Evolutionary conservation across 2,113 vertebrate genomes (phyloP).

Genomic region (Corvus moneduloides): DNA sequence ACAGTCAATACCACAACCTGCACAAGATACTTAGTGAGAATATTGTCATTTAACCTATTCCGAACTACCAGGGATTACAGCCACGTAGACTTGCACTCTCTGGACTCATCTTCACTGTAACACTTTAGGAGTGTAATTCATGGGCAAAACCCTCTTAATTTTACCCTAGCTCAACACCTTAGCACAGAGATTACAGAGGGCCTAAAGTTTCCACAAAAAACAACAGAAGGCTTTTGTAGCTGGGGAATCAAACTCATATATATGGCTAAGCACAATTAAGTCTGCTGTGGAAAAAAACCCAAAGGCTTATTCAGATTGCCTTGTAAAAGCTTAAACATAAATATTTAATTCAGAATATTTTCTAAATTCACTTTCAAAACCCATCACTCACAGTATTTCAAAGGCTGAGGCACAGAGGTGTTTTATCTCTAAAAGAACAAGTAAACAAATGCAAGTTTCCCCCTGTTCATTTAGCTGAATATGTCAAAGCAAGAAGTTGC

Average conservation of each 20-base stretch:
- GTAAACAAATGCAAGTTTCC: conserved; percentile 59
- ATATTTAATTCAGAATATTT: conserved; percentile 66
- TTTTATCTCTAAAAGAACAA: conserved; percentile 60
- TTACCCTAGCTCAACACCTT: neutral
- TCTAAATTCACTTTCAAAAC: conserved; percentile 61
- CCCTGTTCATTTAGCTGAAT: conserved; percentile 36
- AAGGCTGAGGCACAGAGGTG: conserved; percentile 56
- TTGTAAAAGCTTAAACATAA: conserved; percentile 65
- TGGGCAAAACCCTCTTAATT: neutral
- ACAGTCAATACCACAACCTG: neutral
- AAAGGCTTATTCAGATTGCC: conserved; percentile 48
- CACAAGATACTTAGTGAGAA: neutral
- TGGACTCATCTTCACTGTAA: neutral
- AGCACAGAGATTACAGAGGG: neutral
- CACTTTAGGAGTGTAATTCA: neutral
- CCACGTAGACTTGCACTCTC: neutral
- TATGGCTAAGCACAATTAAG: conserved; percentile 39
- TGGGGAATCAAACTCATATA: neutral
- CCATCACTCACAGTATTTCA: conserved; percentile 57
- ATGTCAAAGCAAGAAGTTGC: conserved; percentile 33
- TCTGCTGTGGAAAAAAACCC: conserved; percentile 44
- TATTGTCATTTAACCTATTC: neutral
- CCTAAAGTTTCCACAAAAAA: neutral
- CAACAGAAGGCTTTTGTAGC: neutral
- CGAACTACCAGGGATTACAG: neutral